Evolutionary conservation across 2,797 vertebrate genomes (phyloP).

Genomic region (Parotocinclus haroldoi): DNA sequence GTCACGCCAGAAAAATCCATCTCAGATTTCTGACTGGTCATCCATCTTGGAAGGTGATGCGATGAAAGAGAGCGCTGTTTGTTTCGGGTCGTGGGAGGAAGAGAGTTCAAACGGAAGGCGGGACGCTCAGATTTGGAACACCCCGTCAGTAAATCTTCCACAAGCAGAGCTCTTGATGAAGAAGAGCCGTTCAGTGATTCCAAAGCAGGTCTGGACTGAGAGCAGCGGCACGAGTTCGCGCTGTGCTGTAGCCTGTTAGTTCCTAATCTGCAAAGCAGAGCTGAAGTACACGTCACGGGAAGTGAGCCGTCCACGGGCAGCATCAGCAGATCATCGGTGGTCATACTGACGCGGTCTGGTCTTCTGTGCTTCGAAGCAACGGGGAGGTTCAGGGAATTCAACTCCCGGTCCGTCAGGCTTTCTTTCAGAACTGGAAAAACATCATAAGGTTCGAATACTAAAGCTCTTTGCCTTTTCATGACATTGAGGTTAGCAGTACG

Average conservation of each 20-base stretch:
- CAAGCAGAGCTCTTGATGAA: constrained; percentile 11
- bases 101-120: neutral
- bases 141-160: constrained; percentile 13
- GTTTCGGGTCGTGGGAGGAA: constrained; percentile 17
- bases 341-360: constrained; percentile 74
- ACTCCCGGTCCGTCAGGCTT: constrained; percentile 63
- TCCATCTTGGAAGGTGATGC: constrained; percentile 72
- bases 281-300: constrained; percentile 65
- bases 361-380: constrained; percentile 57
- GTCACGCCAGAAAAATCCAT: constrained; percentile 71
- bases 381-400: constrained; percentile 64
- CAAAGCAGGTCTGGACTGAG: neutral
- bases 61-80: constrained; percentile 9
- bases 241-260: neutral
- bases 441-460: neutral
- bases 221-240: constrained; percentile 1
- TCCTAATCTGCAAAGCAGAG: constrained; percentile 46
- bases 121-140: neutral
- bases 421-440: constrained; percentile 63
- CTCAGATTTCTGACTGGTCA: constrained; percentile 73
- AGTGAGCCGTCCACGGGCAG: constrained; percentile 78
- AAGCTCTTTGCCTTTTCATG: no score
- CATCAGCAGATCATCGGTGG: constrained; percentile 81
- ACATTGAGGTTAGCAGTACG: no score
- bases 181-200: neutral